Percentiles rank a stretch among this genome's conserved stretches.
These are phyloP conservation scores for Romanogobio albipinnatus DNA, from an alignment of 2,113 vertebrate species.

Conservation along the genomic window DNA sequence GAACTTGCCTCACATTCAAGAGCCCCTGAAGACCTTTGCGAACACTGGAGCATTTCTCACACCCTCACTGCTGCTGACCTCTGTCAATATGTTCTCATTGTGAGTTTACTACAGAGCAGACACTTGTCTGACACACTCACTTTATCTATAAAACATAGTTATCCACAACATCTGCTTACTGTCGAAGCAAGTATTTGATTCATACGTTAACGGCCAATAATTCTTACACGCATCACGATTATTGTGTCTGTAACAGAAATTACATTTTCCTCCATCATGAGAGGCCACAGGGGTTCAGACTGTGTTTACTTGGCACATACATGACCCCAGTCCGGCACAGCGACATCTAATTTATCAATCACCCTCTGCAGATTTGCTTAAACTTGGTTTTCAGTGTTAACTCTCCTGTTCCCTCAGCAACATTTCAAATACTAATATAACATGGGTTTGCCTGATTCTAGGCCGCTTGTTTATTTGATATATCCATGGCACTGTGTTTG, in stretches of 20 bases:
- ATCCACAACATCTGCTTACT: slow-evolving; percentile 35
- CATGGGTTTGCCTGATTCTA: slow-evolving; percentile 20
- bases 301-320: slow-evolving; percentile 51
- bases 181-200: slow-evolving; percentile 35
- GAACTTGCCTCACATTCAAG: slow-evolving; percentile 18
- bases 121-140: slow-evolving; percentile 28
- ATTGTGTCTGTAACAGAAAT: slow-evolving; percentile 46
- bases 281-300: slow-evolving; percentile 38
- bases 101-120: slow-evolving; percentile 22
- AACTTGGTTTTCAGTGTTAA: slow-evolving; percentile 35
- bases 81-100: slow-evolving; percentile 25
- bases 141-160: slow-evolving; percentile 49
- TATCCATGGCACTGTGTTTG: slow-evolving; percentile 41
- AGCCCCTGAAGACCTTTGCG: slow-evolving; percentile 18
- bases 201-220: slow-evolving; percentile 37
- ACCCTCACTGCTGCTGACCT: slow-evolving; percentile 37
- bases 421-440: slow-evolving; percentile 34
- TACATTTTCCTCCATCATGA: slow-evolving; percentile 34
- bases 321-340: slow-evolving; percentile 46
- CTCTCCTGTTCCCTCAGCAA: slow-evolving; percentile 8
- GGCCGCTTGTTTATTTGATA: slow-evolving; percentile 41
- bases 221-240: slow-evolving; percentile 43
- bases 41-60: slow-evolving; percentile 19
- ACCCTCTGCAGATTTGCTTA: slow-evolving; percentile 43
- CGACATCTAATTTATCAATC: slow-evolving; percentile 49